These are phyloP conservation scores for Salvelinus namaycush DNA, from an alignment of 2,113 vertebrate genomes.

Conservation along the genomic window DNA sequence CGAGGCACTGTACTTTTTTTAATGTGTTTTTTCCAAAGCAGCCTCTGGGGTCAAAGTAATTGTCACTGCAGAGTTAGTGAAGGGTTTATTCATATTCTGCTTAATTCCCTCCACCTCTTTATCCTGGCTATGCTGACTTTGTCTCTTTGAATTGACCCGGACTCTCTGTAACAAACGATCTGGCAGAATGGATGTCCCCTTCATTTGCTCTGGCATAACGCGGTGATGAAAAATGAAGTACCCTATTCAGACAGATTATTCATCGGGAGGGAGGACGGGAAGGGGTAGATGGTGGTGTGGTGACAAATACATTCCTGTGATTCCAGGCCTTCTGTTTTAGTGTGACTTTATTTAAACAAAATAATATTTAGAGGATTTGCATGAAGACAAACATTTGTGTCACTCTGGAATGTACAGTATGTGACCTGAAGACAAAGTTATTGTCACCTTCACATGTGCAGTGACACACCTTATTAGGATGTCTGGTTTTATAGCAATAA, in stretches of 20 bases:
- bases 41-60: constrained; percentile 1
- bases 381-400: too few relatives aligned
- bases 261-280: constrained; percentile 43
- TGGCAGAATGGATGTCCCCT: constrained; percentile 63
- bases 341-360: neutral
- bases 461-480: too few relatives aligned
- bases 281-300: constrained; percentile 18
- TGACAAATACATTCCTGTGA: constrained; percentile 46
- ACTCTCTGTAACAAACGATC: constrained; percentile 48
- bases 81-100: constrained; percentile 57
- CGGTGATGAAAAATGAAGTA: constrained; percentile 72
- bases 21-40: neutral
- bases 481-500: too few relatives aligned
- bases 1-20: neutral
- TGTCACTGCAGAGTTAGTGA: constrained; percentile 12
- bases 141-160: constrained; percentile 49
- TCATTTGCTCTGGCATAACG: constrained; percentile 63
- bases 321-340: constrained; percentile 42
- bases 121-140: constrained; percentile 41
- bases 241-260: constrained; percentile 64
- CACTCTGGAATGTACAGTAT: too few relatives aligned
- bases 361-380: too few relatives aligned
- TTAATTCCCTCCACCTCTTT: constrained; percentile 50
- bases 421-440: too few relatives aligned
- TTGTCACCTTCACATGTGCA: too few relatives aligned